Percentiles rank a stretch among this genome's conserved stretches.
Conservation (phyloP, 2,797 vertebrate species). For the Rhincodon typus region DNA sequence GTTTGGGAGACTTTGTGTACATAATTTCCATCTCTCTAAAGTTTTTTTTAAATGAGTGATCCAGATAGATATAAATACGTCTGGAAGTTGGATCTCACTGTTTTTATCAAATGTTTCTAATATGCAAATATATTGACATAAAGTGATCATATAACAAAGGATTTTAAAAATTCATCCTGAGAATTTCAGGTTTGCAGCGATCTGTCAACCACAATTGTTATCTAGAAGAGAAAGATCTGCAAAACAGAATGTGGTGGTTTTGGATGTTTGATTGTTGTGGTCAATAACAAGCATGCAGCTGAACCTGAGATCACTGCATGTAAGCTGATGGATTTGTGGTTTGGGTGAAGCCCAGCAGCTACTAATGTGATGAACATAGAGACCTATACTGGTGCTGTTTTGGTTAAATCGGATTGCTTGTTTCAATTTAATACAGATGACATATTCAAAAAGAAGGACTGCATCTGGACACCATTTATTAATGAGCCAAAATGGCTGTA, state of each 20-base stretch:
- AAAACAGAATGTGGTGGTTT: background rate
- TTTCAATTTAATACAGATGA: background rate
- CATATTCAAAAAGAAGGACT: background rate
- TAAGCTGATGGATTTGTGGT: background rate
- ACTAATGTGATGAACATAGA: background rate
- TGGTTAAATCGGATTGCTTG: background rate
- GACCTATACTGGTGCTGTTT: background rate
- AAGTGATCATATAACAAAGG: background rate
- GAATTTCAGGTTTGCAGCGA: background rate
- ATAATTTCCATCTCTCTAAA: background rate
- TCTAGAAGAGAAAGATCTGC: background rate
- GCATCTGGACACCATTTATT: background rate
- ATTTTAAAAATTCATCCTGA: background rate
- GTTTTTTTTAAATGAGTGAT: background rate
- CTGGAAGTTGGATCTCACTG: background rate
- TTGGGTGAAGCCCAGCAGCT: background rate
- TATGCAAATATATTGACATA: background rate
- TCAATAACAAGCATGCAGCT: background rate
- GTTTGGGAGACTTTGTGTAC: background rate
- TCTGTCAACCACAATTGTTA: background rate
- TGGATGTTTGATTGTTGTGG: background rate
- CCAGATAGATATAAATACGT: background rate
- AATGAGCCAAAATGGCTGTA: background rate
- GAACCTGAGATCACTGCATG: background rate
- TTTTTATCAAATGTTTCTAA: background rate